Base-by-base conservation (phyloP, 2,888 invertebrate species). In the Acronicta aceris region DNA sequence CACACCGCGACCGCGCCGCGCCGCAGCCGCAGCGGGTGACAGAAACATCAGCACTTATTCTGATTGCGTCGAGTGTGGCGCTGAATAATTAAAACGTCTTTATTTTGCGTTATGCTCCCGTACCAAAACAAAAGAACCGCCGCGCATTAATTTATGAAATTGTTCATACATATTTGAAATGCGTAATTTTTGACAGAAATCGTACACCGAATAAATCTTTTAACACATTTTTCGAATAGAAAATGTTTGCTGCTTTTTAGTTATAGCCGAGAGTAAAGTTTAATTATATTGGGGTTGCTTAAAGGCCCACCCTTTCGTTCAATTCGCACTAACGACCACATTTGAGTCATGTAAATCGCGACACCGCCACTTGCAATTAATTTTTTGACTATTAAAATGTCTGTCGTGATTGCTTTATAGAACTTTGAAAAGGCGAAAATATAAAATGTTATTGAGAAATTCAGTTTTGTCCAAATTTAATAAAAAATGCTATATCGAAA, bases 1-100 rank as follows among this genome's bases (percentile, higher is more conserved):
- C 89, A 86, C 91, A 81, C 82, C 82, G 78, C 81, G 79, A 51
- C 81, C 78, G 68, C 65, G 59, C 76, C 75, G 67, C 55, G 54
- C 79, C 73, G 72, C 76, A 66, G 71, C 85, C 82, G 83, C 85
- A 82, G 81, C 84, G 85, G 89, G 90, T 94, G 94, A 94, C 94
- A 94, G 91, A 90, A 93, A 94, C 94, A 94, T 94, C 94, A 92
- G 86, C 94, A 94, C 94, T 94, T 91, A 90, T 94, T 94, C 92
- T 93, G 94, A 94, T 94, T 94, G 94, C 92, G 90, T 85, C 89
- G 94, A 94, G 94, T 94, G 92, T 94, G 94, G 94, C 88, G 88
- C 88, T 90, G 94, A 94, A 94, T 94, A 94, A 94, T 94, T 94
- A 94, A 94, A 93, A 91, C 84, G 90, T 89, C 91, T 92, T 92